These are phyloP conservation scores for Scolopax rusticola DNA, from an alignment of 2,797 vertebrate species.

Conservation along the genomic window DNA sequence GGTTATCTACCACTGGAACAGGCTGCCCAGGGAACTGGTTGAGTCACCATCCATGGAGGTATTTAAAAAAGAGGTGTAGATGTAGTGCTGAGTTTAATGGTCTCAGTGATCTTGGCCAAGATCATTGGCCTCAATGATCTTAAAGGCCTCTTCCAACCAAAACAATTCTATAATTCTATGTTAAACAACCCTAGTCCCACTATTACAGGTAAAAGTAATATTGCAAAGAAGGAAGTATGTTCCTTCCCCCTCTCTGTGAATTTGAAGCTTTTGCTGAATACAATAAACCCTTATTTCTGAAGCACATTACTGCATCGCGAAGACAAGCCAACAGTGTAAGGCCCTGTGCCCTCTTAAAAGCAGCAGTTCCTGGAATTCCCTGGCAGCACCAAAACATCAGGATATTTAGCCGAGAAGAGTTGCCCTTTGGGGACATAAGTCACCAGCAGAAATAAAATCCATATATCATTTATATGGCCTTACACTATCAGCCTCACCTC, in stretches of 20 bases:
- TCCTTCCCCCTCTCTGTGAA: not conserved
- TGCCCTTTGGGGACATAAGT: not conserved
- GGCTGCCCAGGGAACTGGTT: not conserved
- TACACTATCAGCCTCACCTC: not conserved
- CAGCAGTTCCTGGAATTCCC: constrained; percentile 59
- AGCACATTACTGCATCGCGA: not conserved
- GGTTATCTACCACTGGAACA: not conserved
- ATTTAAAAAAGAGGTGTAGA: not conserved
- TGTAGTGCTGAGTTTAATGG: not conserved
- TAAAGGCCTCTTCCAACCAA: not conserved
- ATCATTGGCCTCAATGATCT: not conserved
- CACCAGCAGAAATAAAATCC: constrained; percentile 18
- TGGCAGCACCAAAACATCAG: constrained; percentile 39
- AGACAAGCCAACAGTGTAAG: constrained; percentile 7
- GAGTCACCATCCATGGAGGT: not conserved
- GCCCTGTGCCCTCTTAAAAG: not conserved
- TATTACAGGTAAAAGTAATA: not conserved
- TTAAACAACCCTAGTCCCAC: not conserved
- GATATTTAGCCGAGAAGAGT: not conserved
- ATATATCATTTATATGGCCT: not conserved
- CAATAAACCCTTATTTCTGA: not conserved
- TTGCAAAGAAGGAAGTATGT: not conserved
- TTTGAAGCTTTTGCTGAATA: not conserved
- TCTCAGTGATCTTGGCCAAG: too few relatives aligned
- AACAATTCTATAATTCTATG: not conserved